These are phyloP conservation scores for Recurvirostra avosetta DNA, from an alignment of 2,113 vertebrate species.

Conservation along the genomic window DNA sequence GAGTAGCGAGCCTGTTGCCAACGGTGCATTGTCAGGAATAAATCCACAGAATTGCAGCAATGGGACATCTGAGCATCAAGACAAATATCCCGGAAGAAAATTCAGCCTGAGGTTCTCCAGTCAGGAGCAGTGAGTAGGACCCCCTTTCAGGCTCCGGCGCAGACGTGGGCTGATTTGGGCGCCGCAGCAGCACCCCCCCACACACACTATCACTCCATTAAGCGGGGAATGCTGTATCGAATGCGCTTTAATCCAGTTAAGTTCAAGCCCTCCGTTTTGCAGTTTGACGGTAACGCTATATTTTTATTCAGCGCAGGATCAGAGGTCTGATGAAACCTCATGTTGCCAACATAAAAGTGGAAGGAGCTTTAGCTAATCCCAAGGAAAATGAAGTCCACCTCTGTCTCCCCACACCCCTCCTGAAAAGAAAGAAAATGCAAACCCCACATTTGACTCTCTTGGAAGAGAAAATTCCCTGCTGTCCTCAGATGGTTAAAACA, in stretches of 20 bases:
- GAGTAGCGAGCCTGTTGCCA: background rate
- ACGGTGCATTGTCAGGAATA: background rate
- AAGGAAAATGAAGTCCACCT: conserved; percentile 59
- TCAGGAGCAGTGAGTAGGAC: background rate
- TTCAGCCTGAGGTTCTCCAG: background rate
- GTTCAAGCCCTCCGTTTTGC: conserved; percentile 47
- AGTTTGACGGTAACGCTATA: conserved; percentile 14
- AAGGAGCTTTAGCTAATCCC: conserved; percentile 68
- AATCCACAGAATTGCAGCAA: background rate
- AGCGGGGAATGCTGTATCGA: background rate
- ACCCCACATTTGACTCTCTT: conserved; percentile 4
- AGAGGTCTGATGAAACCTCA: conserved; percentile 58
- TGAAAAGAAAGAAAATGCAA: conserved; percentile 30
- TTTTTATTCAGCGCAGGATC: conserved; percentile 62
- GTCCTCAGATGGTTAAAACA: conserved; percentile 54
- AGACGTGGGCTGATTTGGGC: background rate
- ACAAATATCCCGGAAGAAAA: background rate
- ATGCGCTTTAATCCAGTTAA: conserved; percentile 49
- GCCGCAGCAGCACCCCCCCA: background rate
- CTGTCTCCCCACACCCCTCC: background rate
- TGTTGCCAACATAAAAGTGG: conserved; percentile 60
- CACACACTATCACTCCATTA: background rate
- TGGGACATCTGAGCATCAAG: background rate
- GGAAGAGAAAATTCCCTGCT: conserved; percentile 38
- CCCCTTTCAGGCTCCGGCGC: background rate